These are phyloP conservation scores for Coenobita brevimanus DNA, from an alignment of 1,140 invertebrate genomes.

Conservation along the genomic window DNA sequence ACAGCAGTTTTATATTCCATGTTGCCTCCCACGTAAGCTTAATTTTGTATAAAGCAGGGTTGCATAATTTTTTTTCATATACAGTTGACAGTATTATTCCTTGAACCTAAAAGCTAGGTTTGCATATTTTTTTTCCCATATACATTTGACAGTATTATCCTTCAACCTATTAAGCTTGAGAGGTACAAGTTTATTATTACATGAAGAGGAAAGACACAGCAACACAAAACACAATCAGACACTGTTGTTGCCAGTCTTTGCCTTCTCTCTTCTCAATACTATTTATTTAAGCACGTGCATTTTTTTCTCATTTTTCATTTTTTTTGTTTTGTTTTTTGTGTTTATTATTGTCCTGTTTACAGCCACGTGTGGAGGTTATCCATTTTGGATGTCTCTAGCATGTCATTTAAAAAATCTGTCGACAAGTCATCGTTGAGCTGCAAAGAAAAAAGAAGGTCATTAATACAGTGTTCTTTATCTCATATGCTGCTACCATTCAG, in stretches of 20 bases:
- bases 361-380: conserved; percentile 67
- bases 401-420: conserved; percentile 66
- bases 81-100: neutral
- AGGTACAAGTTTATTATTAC: conserved; percentile 24
- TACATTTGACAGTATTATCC: conserved; percentile 10
- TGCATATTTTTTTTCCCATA: conserved; percentile 43
- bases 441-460: conserved; percentile 20
- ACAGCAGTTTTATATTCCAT: too few species aligned
- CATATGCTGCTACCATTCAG: too few species aligned
- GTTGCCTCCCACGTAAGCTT: too few species aligned
- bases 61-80: neutral
- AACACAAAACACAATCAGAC: conserved; percentile 20
- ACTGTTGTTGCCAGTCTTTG: conserved; percentile 39
- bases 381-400: conserved; percentile 64
- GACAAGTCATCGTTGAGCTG: conserved; percentile 65
- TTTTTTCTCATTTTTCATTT: conserved; percentile 33
- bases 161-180: conserved; percentile 36
- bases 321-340: conserved; percentile 5
- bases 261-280: conserved; percentile 47
- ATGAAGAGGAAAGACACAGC: conserved; percentile 39
- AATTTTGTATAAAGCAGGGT: too few species aligned
- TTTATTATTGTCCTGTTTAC: conserved; percentile 23
- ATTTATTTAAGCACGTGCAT: conserved; percentile 45
- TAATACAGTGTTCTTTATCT: neutral
- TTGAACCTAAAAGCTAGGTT: conserved; percentile 46